These are phyloP conservation scores for Brachionus calyciflorus DNA, from an alignment of 1,140 invertebrate species.

Conservation along the genomic window DNA sequence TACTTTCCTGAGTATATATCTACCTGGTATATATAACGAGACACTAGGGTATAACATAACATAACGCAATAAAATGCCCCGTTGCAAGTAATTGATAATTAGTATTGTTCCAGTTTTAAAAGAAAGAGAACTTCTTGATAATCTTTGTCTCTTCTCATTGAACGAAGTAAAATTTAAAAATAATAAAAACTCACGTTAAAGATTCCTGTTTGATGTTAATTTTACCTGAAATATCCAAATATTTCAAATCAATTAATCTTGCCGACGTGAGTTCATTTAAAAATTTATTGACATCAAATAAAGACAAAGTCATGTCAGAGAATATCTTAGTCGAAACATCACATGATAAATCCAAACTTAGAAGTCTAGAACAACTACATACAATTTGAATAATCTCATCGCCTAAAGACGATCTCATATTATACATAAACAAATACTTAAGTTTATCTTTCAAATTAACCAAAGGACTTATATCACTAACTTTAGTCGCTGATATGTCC, in stretches of 20 bases:
- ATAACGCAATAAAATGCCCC: too few species aligned
- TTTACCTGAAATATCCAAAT: constrained; percentile 24
- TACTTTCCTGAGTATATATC: too few species aligned
- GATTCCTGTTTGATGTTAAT: neutral
- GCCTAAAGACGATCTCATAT: constrained; percentile 21
- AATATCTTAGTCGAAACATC: constrained; percentile 40
- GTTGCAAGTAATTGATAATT: too few species aligned
- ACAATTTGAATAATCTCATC: constrained; percentile 10
- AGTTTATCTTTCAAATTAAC: constrained; percentile 15
- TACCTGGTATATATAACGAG: too few species aligned
- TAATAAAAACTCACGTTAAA: constrained; percentile 6
- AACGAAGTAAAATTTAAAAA: too few species aligned
- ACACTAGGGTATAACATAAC: too few species aligned
- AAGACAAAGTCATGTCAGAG: constrained; percentile 14
- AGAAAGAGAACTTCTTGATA: neutral
- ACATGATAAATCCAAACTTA: constrained; percentile 2
- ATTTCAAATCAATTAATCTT: neutral
- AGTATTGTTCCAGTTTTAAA: too few species aligned
- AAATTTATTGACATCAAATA: constrained; percentile 7
- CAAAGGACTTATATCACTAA: neutral
- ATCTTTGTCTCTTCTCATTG: neutral
- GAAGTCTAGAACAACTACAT: neutral
- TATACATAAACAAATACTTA: constrained; percentile 18
- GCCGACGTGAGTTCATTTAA: neutral
- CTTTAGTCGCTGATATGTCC: constrained; percentile 23